A percentile compares a stretch with the other conserved stretches of the same genome.
Conservation (phyloP, 2,888 invertebrate species). For the Leucophenga montana region DNA sequence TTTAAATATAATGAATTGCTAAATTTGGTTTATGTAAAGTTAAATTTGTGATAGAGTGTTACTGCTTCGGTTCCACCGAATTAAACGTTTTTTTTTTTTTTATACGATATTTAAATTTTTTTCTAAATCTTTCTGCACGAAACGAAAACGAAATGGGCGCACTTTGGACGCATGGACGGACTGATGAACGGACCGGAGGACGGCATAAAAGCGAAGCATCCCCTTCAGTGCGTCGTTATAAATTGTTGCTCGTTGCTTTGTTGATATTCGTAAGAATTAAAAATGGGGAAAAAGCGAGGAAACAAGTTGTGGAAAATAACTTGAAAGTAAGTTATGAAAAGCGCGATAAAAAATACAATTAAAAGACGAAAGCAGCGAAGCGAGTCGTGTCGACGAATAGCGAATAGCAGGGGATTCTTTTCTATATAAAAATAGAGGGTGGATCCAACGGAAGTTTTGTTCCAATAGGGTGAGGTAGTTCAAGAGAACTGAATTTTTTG, state of each 20-base stretch:
- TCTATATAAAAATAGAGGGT: not conserved
- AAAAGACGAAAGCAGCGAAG: conserved; percentile 12
- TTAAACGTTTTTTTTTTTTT: not conserved
- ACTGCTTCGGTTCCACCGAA: not conserved
- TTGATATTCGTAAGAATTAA: conserved; percentile 13
- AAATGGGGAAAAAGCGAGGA: conserved; percentile 1
- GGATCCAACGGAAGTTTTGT: too few relatives aligned
- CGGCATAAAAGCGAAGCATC: conserved; percentile 15
- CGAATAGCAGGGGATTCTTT: conserved; percentile 17
- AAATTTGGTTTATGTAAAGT: too few relatives aligned
- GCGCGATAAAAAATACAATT: conserved; percentile 23
- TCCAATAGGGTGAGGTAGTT: not conserved
- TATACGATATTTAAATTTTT: not conserved
- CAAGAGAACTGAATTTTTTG: not conserved
- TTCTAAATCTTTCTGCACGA: not conserved
- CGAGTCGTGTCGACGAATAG: conserved; percentile 14
- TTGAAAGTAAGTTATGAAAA: conserved; percentile 21
- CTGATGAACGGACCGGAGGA: not conserved
- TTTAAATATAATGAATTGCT: too few relatives aligned
- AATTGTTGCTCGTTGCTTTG: conserved; percentile 34
- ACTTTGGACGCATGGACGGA: not conserved
- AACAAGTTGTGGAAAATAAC: conserved; percentile 1
- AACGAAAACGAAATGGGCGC: not conserved
- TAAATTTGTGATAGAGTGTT: not conserved
- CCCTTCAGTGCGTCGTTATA: conserved; percentile 21